phyloP scores from a whole-genome alignment of 2,888 invertebrate genomes.

The Rhimphoctona megacephalus region DNA sequence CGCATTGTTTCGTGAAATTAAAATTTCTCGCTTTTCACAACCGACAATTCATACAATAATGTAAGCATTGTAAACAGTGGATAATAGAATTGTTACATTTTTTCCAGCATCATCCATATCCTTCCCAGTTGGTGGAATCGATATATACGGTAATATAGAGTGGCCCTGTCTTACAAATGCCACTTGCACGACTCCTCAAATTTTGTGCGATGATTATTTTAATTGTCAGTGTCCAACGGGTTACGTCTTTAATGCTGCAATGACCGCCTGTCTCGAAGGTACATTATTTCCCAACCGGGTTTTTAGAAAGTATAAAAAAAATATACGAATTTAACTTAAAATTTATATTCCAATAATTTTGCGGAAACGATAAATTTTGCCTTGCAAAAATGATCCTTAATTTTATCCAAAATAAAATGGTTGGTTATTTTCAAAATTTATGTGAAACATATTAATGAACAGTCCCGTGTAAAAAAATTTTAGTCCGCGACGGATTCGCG shows the following conservation, averaged over 20 bases:
- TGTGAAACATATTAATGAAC: background rate
- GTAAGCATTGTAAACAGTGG: background rate
- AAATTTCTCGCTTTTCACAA: background rate
- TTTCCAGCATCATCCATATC: constrained; percentile 8
- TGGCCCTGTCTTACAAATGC: constrained; percentile 66
- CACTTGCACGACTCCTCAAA: constrained; percentile 71
- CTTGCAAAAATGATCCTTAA: too few species aligned
- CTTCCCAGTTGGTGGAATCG: background rate
- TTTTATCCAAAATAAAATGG: background rate
- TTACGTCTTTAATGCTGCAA: constrained; percentile 69
- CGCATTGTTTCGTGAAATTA: background rate
- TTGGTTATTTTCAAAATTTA: background rate
- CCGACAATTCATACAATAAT: background rate
- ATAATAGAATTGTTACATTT: background rate
- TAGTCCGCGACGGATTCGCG: too few species aligned
- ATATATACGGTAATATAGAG: constrained; percentile 10
- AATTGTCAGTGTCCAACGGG: constrained; percentile 72
- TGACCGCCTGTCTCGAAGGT: constrained; percentile 76
- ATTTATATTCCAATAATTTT: background rate
- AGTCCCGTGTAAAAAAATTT: too few species aligned
- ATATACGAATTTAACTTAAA: background rate
- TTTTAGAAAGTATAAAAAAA: constrained; percentile 32
- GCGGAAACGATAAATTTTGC: background rate
- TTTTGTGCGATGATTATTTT: constrained; percentile 67
- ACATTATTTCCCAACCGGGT: constrained; percentile 22